phyloP scores from a whole-genome alignment of 2,113 vertebrate species.

The Crotophaga sulcirostris region DNA sequence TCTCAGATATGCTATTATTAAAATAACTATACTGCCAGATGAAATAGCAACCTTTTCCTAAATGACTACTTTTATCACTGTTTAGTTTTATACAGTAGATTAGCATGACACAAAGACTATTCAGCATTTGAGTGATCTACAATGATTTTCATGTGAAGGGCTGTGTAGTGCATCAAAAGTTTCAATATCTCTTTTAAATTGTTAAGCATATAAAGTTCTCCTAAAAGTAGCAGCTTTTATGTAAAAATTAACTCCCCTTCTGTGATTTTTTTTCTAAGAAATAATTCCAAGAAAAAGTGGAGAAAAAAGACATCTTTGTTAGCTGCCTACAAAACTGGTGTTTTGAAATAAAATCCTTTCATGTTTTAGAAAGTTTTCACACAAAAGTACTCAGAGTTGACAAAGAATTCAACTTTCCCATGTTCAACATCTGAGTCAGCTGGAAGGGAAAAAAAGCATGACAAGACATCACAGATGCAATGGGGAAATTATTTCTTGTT shows the following conservation, averaged over 20 bases:
- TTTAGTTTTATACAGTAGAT: background rate
- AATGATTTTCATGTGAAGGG: background rate
- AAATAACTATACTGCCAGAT: background rate
- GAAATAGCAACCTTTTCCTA: constrained; percentile 27
- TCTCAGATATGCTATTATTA: constrained; percentile 24
- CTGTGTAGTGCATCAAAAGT: background rate
- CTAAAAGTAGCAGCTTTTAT: background rate
- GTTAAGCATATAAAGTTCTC: background rate
- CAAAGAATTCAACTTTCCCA: background rate
- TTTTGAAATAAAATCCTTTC: constrained; percentile 5
- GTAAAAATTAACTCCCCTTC: background rate
- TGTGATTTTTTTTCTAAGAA: background rate
- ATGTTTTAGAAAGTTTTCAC: background rate
- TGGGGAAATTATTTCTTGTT: background rate
- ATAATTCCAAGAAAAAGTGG: background rate
- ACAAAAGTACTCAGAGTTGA: background rate
- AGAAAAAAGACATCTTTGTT: constrained; percentile 25
- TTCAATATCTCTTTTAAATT: constrained; percentile 17
- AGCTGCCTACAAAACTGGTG: background rate
- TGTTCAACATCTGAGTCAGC: background rate
- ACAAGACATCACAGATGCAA: background rate
- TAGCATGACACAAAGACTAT: background rate
- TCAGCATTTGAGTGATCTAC: background rate
- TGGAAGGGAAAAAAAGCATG: background rate
- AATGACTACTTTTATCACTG: background rate